Percentiles rank a stretch among this genome's conserved stretches.
These are phyloP conservation scores for Drosophila borealis DNA, from an alignment of 2,888 invertebrate species.

Conservation along the genomic window DNA sequence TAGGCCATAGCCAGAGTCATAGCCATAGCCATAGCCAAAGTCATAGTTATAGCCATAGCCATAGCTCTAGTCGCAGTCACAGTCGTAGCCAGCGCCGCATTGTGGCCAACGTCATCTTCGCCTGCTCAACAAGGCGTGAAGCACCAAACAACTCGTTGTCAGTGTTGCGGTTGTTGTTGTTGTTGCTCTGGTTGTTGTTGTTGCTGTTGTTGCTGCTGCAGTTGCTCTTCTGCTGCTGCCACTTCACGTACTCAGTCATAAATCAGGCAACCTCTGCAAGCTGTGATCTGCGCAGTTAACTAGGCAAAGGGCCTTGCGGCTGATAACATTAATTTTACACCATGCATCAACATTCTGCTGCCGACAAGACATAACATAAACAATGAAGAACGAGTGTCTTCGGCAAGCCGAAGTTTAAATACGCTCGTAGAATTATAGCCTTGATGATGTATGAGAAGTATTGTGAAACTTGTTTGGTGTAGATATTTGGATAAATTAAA, in stretches of 20 bases:
- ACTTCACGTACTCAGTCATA: slow-evolving; percentile 26
- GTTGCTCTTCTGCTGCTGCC: slow-evolving; percentile 28
- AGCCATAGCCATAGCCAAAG: slow-evolving; percentile 27
- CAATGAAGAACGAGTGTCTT: neutral
- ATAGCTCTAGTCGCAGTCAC: neutral
- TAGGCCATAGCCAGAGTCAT: slow-evolving; percentile 5
- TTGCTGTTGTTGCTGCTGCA: slow-evolving; percentile 19
- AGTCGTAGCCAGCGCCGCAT: slow-evolving; percentile 27
- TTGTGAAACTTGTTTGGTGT: no score
- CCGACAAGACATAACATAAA: neutral
- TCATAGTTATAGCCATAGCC: slow-evolving; percentile 12
- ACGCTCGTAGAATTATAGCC: no score
- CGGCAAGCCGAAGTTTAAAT: neutral
- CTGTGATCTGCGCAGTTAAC: slow-evolving; percentile 33
- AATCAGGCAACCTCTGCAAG: slow-evolving; percentile 32
- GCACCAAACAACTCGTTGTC: slow-evolving; percentile 56
- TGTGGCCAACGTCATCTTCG: slow-evolving; percentile 54
- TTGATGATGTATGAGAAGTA: no score
- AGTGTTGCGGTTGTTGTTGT: slow-evolving; percentile 26
- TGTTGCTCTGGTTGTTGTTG: slow-evolving; percentile 29
- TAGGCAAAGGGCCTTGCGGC: slow-evolving; percentile 21
- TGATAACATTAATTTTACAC: slow-evolving; percentile 21
- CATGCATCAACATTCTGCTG: slow-evolving; percentile 5
- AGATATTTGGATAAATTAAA: no score
- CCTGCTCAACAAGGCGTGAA: slow-evolving; percentile 78